A percentile compares a stretch with the other conserved stretches of the same genome.
Conservation (phyloP, 2,797 vertebrate species). For the Aplochiton taeniatus region DNA sequence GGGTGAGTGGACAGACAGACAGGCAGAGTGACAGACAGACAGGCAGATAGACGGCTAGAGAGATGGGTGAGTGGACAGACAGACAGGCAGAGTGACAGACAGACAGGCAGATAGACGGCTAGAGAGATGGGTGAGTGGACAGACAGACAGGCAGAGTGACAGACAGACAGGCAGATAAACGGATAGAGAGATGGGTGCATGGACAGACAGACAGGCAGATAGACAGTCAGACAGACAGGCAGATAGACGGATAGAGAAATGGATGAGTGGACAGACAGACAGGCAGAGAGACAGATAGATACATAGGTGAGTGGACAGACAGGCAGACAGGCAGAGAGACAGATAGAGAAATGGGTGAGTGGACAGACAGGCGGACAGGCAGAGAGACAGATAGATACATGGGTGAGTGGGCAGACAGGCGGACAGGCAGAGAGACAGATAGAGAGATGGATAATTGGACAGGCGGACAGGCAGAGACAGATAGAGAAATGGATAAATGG, state of each 20-base stretch:
- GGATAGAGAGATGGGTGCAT: no score
- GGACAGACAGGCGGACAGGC: background rate
- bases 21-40: background rate
- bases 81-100: background rate
- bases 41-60: no score
- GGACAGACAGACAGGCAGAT: background rate
- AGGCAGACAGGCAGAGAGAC: background rate
- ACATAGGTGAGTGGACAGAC: background rate
- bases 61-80: no score
- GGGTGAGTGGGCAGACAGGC: background rate
- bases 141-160: background rate
- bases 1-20: no score
- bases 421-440: background rate
- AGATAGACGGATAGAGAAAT: background rate
- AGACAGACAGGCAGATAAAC: background rate
- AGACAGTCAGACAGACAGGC: background rate
- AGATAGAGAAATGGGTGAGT: background rate
- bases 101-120: background rate
- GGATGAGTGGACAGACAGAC: conserved; percentile 1
- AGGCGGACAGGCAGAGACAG: background rate
- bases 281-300: background rate
- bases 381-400: background rate
- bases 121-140: no score
- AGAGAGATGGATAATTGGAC: conserved; percentile 1
- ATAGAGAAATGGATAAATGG: background rate